Base-by-base conservation (phyloP, 2,888 invertebrate species). In the Diaperis boleti region DNA sequence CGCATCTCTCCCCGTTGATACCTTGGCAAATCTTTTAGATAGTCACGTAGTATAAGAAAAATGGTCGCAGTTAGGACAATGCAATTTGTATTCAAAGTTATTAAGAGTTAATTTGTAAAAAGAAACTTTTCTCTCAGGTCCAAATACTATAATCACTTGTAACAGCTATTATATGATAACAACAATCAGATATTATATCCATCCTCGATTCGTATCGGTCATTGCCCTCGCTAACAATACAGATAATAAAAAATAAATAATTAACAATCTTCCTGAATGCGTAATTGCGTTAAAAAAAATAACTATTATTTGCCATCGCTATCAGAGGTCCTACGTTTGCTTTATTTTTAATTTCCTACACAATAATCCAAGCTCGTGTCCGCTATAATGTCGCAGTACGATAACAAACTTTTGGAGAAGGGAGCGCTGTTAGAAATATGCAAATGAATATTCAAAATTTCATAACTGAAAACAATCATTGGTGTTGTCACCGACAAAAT, bases 191-290 rank as follows among this genome's bases (percentile, higher is more conserved):
- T 54, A 22, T 26, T 2, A 33, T 37, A 47, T 47, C 22, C 37
- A 29, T 29, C 14, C 50, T 14, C 31, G 41, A 41, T 42, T 41
- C 42, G 22, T 50, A 59, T 59, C 59, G 59, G 59, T 29, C 59
- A 13, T 50, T 31, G 41, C 10, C 59, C 37, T 37, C 37, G 18
- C 54, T 39, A 41, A 42, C 42, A 54, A 41, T 50, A 31, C 17
- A 11, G 33, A 56, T 44, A 56, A 44, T 45, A 56, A 45, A 56
- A 56, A 47, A 57, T 57, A 57, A 56, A 44, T 35, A 54, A 41
- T 54, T 31, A 54, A 41, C 54, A 54, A 29, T 42, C 31, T 42
- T 54, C 54, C 54, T 54, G 52, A 20, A 52, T 52, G 52, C 35
- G 37, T 39, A 52, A 52, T 52, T 52, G 13, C 35, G 52, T 52